phyloP scores from a whole-genome alignment of 2,797 vertebrate species.

The Diplodus puntazzo region DNA sequence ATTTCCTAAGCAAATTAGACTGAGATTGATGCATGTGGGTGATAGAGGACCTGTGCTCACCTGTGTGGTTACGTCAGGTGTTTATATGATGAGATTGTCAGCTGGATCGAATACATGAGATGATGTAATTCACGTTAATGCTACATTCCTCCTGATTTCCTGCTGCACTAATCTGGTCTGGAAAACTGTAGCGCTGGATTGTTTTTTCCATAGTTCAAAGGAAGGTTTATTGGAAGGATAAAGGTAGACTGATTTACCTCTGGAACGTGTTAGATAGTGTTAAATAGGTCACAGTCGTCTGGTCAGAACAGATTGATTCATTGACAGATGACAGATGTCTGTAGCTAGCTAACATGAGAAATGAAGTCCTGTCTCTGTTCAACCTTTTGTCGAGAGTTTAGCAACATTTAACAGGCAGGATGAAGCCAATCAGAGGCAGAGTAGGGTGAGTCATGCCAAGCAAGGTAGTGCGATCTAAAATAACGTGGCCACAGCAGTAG shows the following conservation, averaged over 20 bases:
- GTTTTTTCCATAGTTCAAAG: background rate
- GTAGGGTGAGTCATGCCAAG: no score
- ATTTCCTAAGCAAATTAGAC: background rate
- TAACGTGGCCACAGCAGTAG: no score
- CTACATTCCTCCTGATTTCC: constrained; percentile 27
- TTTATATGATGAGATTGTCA: constrained; percentile 40
- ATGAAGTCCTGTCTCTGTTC: no score
- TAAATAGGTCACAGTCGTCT: constrained; percentile 6
- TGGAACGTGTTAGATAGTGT: no score
- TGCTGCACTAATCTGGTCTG: constrained; percentile 25
- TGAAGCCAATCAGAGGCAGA: no score
- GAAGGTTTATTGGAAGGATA: background rate
- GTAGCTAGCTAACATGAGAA: no score
- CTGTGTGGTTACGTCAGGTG: constrained; percentile 21
- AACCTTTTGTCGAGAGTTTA: no score
- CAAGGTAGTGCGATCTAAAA: no score
- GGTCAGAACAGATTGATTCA: background rate
- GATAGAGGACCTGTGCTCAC: background rate
- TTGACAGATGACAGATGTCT: no score
- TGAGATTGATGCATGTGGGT: background rate
- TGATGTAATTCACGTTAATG: constrained; percentile 55
- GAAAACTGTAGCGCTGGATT: constrained; percentile 8
- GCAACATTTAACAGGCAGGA: no score
- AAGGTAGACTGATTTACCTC: background rate
- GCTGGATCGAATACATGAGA: constrained; percentile 41